phyloP scores from a whole-genome alignment of 2,797 vertebrate genomes.

The Acomys russatus region DNA sequence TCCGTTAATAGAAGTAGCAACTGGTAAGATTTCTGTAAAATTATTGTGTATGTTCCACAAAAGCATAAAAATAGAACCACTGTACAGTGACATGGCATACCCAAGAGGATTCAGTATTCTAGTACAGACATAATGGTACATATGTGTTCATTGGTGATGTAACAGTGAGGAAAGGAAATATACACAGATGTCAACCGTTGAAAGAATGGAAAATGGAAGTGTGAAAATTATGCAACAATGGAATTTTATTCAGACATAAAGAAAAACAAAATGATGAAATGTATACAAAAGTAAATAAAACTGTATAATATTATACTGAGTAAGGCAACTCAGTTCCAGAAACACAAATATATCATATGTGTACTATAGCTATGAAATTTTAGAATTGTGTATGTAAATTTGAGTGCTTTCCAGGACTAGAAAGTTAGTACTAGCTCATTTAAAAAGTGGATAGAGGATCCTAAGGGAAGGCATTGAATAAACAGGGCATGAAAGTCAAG shows the following conservation, averaged over 20 bases:
- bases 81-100: not conserved
- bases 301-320: not conserved
- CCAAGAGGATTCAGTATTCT: not conserved
- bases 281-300: not conserved
- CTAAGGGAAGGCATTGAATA: not conserved
- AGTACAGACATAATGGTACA: accelerated
- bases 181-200: not conserved
- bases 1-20: not conserved
- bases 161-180: not conserved
- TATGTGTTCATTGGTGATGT: not conserved
- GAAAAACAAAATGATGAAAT: not conserved
- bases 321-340: not conserved
- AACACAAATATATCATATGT: not conserved
- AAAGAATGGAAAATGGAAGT: not conserved
- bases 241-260: not conserved
- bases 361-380: not conserved
- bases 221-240: not conserved
- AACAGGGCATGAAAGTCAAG: too few relatives aligned
- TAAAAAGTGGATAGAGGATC: accelerated
- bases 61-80: not conserved
- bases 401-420: not conserved
- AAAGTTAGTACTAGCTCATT: not conserved
- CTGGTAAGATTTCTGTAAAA: not conserved
- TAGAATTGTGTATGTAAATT: not conserved
- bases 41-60: not conserved